Evolutionary conservation across 2,888 invertebrate genomes (phyloP), one percentile per base, ranked within the genome.

Genomic region (Ophioninae sp.): DNA sequence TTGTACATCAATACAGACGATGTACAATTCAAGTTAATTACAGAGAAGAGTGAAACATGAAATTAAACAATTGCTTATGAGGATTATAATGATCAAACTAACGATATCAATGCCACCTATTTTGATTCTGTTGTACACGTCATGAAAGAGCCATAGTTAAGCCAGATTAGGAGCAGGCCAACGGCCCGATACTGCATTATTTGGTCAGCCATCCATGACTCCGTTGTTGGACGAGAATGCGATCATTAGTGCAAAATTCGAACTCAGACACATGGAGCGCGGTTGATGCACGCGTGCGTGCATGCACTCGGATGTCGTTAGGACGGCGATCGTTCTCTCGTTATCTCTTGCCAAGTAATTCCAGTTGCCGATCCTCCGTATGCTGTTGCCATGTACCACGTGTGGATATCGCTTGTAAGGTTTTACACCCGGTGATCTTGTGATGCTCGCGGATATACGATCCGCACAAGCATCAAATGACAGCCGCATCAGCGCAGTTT

Each of bases 281-380:
- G 61, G 56, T 73, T 83, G 76, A 83, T 72, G 72, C 67, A 30
- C 67, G 30, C 68, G 30, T 68, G 68, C 56, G 7, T 37, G 20
- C 68, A 8, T 44, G 64, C 56, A 59, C 8, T 59, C 59, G 67
- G 17, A 59, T 83, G 79, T 86, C 86, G 86, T 85, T 86, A 86
- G 76, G 30, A 75, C 81, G 79, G 65, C 83, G 85, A 84, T 86
- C 83, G 79, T 85, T 85, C 69, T 68, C 84, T 86, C 86, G 84
- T 86, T 86, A 86, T 85, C 84, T 81, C 80, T 78, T 23, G 62
- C 74, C 85, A 82, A 82, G 85, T 79, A 83, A 83, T 83, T 74
- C 80, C 56, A 64, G 72, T 77, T 76, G 72, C 56, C 41, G 82
- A 56, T 79, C 73, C 59, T 57, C 65, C 62, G 23, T 21, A 67